A percentile compares a stretch with the other conserved stretches of the same genome.
Conservation (phyloP, 1,140 invertebrate species). For the Mesaphorura yosii region DNA sequence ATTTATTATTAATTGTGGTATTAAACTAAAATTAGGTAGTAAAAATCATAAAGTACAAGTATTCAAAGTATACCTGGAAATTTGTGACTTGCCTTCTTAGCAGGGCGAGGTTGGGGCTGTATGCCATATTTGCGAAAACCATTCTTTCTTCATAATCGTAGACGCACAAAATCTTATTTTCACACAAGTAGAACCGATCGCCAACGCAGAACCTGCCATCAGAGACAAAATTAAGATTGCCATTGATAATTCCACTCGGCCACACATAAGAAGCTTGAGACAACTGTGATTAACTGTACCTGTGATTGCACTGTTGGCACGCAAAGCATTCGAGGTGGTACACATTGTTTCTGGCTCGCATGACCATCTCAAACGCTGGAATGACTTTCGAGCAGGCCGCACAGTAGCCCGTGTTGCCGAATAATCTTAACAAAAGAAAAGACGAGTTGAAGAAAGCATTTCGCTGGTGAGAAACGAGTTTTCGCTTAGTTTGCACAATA, state of each 20-base stretch:
- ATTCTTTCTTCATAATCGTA: slow-evolving; percentile 78
- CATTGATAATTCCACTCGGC: too few relatives aligned
- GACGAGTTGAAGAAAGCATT: slow-evolving; percentile 7
- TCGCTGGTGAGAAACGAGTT: background rate
- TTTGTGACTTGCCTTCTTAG: slow-evolving; percentile 43
- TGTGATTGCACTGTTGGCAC: slow-evolving; percentile 95
- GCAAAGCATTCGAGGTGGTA: slow-evolving; percentile 98
- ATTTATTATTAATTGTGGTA: too few relatives aligned
- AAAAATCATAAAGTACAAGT: too few relatives aligned
- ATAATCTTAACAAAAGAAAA: slow-evolving; percentile 46
- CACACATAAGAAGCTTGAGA: too few relatives aligned
- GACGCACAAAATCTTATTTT: slow-evolving; percentile 94
- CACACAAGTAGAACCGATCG: slow-evolving; percentile 66
- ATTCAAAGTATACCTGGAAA: too few relatives aligned
- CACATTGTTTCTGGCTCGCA: slow-evolving; percentile 89
- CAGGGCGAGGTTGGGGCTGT: slow-evolving; percentile 44
- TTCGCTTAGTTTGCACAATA: background rate
- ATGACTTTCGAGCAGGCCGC: slow-evolving; percentile 85
- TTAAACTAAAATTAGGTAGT: too few relatives aligned
- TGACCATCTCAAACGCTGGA: slow-evolving; percentile 97
- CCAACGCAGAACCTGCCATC: slow-evolving; percentile 8
- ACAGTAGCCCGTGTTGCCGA: slow-evolving; percentile 82
- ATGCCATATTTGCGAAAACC: slow-evolving; percentile 46
- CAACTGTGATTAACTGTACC: slow-evolving; percentile 49
- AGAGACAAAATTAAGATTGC: too few relatives aligned